Evolutionary conservation across 2,888 invertebrate species (phyloP).

Genomic region (Coremacera marginata): DNA sequence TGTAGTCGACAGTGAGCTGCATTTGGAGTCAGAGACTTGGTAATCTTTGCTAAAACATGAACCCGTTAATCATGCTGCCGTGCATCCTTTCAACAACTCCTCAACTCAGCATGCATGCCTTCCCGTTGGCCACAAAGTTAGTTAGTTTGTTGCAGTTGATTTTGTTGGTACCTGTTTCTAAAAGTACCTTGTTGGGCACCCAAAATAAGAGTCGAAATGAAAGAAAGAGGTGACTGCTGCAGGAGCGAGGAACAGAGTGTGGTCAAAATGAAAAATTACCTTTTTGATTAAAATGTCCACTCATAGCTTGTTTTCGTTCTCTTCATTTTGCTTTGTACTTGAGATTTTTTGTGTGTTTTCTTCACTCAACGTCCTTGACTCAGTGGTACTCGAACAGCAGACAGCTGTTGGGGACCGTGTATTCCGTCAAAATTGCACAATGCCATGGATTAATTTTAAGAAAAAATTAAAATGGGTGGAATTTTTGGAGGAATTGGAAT

Average conservation of each 20-base stretch:
- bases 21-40: not conserved
- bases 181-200: not conserved
- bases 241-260: not conserved
- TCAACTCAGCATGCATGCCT: not conserved
- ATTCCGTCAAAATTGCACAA: too few species aligned
- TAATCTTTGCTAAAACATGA: constrained; percentile 41
- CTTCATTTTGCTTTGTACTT: not conserved
- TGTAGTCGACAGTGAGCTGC: not conserved
- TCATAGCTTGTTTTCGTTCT: constrained; percentile 6
- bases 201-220: not conserved
- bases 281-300: constrained; percentile 40
- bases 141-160: not conserved
- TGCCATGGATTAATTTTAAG: not conserved
- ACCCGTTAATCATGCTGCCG: constrained; percentile 39
- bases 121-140: constrained; percentile 9
- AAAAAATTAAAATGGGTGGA: not conserved
- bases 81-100: constrained; percentile 34
- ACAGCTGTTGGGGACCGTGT: not conserved
- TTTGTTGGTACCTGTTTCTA: not conserved
- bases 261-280: constrained; percentile 39
- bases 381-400: not conserved
- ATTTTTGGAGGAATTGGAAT: not conserved
- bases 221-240: not conserved
- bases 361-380: not conserved
- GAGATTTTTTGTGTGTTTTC: not conserved